Percentiles rank a stretch among this genome's conserved stretches.
These are phyloP conservation scores for Nyctalus aviator DNA, from an alignment of 2,797 vertebrate genomes.

Conservation along the genomic window DNA sequence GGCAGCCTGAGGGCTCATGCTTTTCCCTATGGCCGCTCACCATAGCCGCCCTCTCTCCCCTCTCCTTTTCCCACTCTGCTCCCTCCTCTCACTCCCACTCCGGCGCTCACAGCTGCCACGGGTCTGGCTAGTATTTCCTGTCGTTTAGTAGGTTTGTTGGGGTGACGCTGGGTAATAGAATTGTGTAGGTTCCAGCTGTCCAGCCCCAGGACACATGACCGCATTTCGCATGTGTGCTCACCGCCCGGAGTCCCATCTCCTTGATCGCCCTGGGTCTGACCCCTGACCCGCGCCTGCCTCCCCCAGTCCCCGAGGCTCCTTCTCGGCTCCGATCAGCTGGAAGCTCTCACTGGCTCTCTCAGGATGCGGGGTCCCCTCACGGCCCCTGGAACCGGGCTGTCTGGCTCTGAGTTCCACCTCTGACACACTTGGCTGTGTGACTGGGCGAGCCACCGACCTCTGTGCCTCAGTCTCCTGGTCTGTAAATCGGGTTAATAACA, in stretches of 20 bases:
- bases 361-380: accelerated
- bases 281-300: neutral
- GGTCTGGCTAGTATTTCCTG: neutral
- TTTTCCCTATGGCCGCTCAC: neutral
- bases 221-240: neutral
- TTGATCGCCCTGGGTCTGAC: neutral
- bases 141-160: too few relatives aligned
- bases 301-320: neutral
- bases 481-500: neutral
- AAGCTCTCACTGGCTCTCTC: neutral
- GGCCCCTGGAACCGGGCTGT: neutral
- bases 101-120: neutral
- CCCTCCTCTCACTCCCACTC: neutral
- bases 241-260: neutral
- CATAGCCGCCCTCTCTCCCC: neutral
- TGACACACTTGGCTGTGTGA: neutral
- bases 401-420: neutral
- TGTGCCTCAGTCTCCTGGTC: neutral
- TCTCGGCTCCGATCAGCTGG: accelerated
- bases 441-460: neutral
- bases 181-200: neutral
- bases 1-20: neutral
- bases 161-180: neutral
- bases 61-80: neutral
- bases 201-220: neutral